Evolutionary conservation across 2,888 invertebrate species (phyloP).

Genomic region (Amiota minor): DNA sequence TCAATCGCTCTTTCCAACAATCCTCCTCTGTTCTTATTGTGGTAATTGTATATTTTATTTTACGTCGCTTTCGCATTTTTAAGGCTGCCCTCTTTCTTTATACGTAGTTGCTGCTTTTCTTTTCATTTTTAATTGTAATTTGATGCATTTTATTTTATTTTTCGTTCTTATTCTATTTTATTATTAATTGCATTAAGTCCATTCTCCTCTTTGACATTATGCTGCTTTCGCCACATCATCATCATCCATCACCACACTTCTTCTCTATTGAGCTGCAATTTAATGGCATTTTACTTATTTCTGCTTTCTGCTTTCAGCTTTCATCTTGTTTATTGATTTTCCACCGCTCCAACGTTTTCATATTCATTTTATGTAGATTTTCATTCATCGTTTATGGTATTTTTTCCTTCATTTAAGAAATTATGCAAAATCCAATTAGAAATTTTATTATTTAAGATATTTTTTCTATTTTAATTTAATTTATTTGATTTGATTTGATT

Average conservation of each 20-base stretch:
- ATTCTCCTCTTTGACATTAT: background rate
- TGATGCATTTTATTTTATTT: conserved; percentile 17
- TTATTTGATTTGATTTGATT: conserved; percentile 34
- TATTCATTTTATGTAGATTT: no score
- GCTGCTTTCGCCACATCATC: background rate
- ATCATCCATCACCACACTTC: background rate
- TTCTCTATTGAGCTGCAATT: background rate
- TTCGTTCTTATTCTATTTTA: conserved; percentile 13
- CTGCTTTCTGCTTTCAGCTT: background rate
- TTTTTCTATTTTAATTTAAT: conserved; percentile 29
- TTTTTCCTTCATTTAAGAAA: no score
- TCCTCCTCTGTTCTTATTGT: background rate
- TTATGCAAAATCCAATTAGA: background rate
- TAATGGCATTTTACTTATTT: background rate
- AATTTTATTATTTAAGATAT: conserved; percentile 10
- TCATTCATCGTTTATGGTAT: no score
- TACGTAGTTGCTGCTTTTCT: background rate
- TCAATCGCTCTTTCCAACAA: no score
- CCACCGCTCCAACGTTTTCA: background rate
- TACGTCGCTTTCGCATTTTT: conserved; percentile 35
- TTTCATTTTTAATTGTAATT: background rate
- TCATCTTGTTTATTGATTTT: conserved; percentile 20
- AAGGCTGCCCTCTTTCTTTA: background rate
- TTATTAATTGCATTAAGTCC: conserved; percentile 24
- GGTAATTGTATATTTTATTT: conserved; percentile 38